Evolutionary conservation across 2,113 vertebrate species (phyloP).

Genomic region (Ptilorrhoa leucosticta): DNA sequence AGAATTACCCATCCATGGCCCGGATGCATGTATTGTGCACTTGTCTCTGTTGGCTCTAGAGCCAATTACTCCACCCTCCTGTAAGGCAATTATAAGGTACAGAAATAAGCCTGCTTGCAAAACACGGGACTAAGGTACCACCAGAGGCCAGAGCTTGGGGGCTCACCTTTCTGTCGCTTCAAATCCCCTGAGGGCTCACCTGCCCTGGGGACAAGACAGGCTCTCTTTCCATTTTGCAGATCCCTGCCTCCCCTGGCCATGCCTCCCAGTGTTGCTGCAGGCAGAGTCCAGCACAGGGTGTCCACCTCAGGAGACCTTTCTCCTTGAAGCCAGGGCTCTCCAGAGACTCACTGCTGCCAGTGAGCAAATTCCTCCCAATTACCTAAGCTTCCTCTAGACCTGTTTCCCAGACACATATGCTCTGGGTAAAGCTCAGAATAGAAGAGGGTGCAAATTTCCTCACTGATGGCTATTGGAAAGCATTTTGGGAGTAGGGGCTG

Average conservation of each 20-base stretch:
- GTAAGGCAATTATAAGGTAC: constrained; percentile 54
- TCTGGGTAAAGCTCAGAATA: neutral
- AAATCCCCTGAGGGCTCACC: neutral
- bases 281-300: neutral
- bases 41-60: constrained; percentile 36
- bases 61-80: constrained; percentile 55
- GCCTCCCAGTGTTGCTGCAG: neutral
- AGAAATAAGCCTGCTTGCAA: constrained; percentile 53
- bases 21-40: constrained; percentile 34
- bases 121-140: neutral
- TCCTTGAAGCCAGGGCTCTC: neutral
- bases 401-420: neutral
- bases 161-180: neutral
- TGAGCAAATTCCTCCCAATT: neutral
- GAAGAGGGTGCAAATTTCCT: neutral
- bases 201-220: neutral
- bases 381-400: neutral
- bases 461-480: neutral
- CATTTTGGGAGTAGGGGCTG: neutral
- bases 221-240: neutral
- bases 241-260: neutral
- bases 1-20: constrained; percentile 47
- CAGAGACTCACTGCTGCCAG: neutral
- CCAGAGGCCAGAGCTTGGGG: neutral
- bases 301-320: neutral